Base-by-base conservation (phyloP, 1,140 invertebrate genomes). In the Euwallacea fornicatus region DNA sequence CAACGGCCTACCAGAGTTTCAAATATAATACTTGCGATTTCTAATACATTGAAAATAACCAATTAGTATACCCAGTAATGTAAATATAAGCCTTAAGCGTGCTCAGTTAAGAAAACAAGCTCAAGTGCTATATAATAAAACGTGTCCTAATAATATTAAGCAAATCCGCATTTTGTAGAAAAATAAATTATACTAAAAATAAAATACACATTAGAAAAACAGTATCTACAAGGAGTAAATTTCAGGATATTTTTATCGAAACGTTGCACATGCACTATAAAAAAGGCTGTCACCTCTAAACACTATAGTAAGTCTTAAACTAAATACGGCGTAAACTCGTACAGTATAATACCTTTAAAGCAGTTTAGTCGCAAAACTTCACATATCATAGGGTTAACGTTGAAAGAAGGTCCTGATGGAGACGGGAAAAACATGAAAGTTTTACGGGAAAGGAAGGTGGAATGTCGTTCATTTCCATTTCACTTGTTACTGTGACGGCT, bases 401-500 rank as follows among this genome's bases (percentile, higher is more conserved):
- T 33, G 21, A 33, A 33, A 33, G 21, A 33, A 33, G 21, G 21
- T 33, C 21, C 21, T 33, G 21, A 1, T 33, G 21, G 21, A 33
- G 21, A 33, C 4, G 21, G 21, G 21, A 33, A 33, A 33, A 1
- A 33, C 21, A 33, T 33, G 4, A 33, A 33, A 33, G 21, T 33
- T 33, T 33, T 33, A 33, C 21, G 21, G 21, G 4, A 33, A 4
- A 33, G 21, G 21, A 58, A 60, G 66, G 43, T 69, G 66, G 66
- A 69, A 69, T 69, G 66, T 69, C 61, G 13, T 43, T 55, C 16
- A 56, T 13, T 8, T 43, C 15, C 44, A 15, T 15, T 50, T 16
- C 16, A 6, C 46, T 50, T 13, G 9, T 50, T 50, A 13, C 46
- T 10, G 46, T 10, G 9, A 50, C 46, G 46, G 46, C 46, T 50